Conservation (phyloP, 2,113 vertebrate genomes). For the Kryptolebias marmoratus region DNA sequence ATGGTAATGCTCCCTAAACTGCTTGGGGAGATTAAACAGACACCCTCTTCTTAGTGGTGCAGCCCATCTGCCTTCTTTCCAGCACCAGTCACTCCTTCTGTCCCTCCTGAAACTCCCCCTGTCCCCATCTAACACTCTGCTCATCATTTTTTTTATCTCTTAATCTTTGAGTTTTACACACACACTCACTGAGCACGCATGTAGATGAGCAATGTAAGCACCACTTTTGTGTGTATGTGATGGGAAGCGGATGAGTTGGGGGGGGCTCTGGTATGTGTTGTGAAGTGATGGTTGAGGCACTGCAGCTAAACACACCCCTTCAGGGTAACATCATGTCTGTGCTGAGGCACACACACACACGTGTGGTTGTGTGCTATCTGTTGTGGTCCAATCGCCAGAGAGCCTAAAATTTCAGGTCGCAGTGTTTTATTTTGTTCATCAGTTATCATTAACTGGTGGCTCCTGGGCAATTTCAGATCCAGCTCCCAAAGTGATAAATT, state of each 20-base stretch:
- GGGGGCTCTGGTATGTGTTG: constrained; percentile 38
- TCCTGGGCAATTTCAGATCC: neutral
- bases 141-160: constrained; percentile 50
- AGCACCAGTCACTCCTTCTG: constrained; percentile 18
- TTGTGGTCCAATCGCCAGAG: neutral
- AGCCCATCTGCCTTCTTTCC: constrained; percentile 18
- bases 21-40: constrained; percentile 63
- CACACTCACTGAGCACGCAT: neutral
- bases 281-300: neutral
- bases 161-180: neutral
- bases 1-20: constrained; percentile 74
- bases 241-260: constrained; percentile 26
- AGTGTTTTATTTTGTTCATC: neutral
- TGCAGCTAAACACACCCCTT: constrained; percentile 3
- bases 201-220: neutral
- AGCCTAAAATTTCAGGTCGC: neutral
- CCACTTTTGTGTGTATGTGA: constrained; percentile 21
- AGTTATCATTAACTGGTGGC: neutral
- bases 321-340: constrained; percentile 15
- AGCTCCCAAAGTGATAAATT: neutral
- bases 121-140: constrained; percentile 34
- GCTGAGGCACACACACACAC: neutral
- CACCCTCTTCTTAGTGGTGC: constrained; percentile 33
- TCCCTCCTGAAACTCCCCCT: constrained; percentile 34
- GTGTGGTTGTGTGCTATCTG: constrained; percentile 3